Evolutionary conservation across 2,888 invertebrate genomes (phyloP), one percentile per base, ranked within the genome.

Genomic region (Drosophila paramelanica): DNA sequence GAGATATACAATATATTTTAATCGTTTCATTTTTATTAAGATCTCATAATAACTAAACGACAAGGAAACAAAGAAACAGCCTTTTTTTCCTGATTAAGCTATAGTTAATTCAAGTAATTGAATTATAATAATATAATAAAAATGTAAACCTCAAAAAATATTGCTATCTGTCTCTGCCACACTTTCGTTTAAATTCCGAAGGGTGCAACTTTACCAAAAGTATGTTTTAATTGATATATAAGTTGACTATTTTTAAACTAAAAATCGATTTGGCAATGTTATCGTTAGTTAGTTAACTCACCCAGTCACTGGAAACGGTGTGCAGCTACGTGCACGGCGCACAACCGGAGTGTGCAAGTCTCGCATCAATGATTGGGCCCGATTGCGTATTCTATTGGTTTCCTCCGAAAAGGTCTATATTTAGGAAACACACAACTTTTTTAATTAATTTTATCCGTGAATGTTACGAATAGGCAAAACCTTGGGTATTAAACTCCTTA

Each of bases 381-480:
- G 95, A 55, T 96, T 95, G 81, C 97, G 95, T 91, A 97, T 97
- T 86, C 95, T 94, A 90, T 95, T 95, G 77, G 96, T 95, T 93
- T 97, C 97, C 92, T 96, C 96, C 92, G 96, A 95, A 93, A 97
- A 97, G 82, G 94, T 94, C 97, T 97, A 94, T 17, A 41, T 55
- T 38, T 43, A 41, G 23, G 23, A 49, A 57, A 45, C 17, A 33
- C 3, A 50, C 25, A 27, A 27, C 8, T 38, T 14, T 47, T 20
- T 3, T 5, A 27, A 43, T 25, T 14, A 17, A 14, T 45, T 13
- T 14, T n/a, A 10, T 43, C 11, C 27, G 10, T 20, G 31, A 41
- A 33, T 5, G 25, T n/a, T 42, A 23, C 20, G 36, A 42, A 39
- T 14, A 39, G 41, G 36, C 39, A 11, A 41, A 46, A 31, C 38